Conservation (phyloP, 2,113 vertebrate genomes). For the Upupa epops region DNA sequence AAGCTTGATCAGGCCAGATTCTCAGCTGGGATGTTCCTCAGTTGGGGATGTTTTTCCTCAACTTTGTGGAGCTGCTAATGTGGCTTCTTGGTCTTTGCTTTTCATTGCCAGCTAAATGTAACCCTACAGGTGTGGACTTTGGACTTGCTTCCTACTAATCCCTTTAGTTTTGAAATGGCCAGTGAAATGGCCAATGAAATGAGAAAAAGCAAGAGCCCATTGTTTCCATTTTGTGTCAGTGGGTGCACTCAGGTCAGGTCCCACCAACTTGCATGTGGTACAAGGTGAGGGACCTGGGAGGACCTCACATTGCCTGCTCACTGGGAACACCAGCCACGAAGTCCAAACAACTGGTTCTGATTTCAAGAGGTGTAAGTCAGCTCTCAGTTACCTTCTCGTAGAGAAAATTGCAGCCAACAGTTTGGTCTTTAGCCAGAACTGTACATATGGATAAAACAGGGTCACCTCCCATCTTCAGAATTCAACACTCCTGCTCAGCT, state of each 20-base stretch:
- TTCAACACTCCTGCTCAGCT: conserved; percentile 24
- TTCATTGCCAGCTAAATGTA: not conserved
- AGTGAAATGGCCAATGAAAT: not conserved
- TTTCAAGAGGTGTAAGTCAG: not conserved
- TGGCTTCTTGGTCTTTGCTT: not conserved
- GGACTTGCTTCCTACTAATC: not conserved
- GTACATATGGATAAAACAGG: conserved; percentile 39
- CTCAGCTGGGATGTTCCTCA: not conserved
- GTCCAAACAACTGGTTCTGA: not conserved
- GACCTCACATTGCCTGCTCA: accelerated
- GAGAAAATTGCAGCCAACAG: conserved; percentile 29
- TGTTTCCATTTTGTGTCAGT: accelerated
- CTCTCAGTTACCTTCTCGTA: not conserved
- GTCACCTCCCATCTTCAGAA: conserved; percentile 45
- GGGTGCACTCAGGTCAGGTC: accelerated
- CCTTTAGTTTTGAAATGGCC: not conserved
- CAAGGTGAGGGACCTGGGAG: accelerated
- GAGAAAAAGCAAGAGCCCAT: not conserved
- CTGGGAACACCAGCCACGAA: not conserved
- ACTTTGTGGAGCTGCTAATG: not conserved
- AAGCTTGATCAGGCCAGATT: not conserved
- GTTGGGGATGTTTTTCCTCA: not conserved
- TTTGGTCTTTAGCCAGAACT: conserved; percentile 10
- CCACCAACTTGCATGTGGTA: accelerated
- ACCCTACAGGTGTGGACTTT: not conserved